Conservation (phyloP, 2,113 vertebrate species). For the Sciurus niger region DNA sequence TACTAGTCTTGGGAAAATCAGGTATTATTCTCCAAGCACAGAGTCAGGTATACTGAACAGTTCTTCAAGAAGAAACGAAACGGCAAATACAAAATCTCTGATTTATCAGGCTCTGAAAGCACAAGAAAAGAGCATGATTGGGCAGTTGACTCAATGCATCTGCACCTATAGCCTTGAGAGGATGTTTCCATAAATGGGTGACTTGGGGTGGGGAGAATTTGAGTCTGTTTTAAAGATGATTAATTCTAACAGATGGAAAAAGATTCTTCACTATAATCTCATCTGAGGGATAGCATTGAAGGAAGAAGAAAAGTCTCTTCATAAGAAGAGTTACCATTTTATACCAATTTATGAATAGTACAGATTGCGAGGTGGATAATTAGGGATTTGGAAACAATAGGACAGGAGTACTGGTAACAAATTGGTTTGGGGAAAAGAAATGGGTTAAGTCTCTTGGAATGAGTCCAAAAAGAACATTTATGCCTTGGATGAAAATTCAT, state of each 20-base stretch:
- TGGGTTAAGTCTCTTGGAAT: background rate
- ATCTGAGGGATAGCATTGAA: background rate
- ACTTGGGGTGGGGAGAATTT: background rate
- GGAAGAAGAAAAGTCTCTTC: background rate
- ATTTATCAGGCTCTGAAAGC: slow-evolving; percentile 31
- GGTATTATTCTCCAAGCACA: background rate
- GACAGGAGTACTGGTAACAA: background rate
- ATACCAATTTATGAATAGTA: background rate
- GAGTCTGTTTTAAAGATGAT: background rate
- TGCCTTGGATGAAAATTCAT: background rate
- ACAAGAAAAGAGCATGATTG: background rate
- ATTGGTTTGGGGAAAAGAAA: background rate
- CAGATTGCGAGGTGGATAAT: background rate
- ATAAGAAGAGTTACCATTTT: background rate
- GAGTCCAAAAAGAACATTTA: background rate
- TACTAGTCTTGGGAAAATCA: background rate
- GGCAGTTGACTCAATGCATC: too few species aligned
- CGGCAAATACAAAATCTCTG: background rate
- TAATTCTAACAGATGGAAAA: background rate
- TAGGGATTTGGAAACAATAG: background rate
- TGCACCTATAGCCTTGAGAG: background rate
- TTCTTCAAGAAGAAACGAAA: background rate
- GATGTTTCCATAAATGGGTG: background rate
- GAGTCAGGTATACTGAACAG: background rate
- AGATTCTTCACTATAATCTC: background rate